phyloP scores from a whole-genome alignment of 1,140 invertebrate genomes.

The Heliconius hewitsoni region DNA sequence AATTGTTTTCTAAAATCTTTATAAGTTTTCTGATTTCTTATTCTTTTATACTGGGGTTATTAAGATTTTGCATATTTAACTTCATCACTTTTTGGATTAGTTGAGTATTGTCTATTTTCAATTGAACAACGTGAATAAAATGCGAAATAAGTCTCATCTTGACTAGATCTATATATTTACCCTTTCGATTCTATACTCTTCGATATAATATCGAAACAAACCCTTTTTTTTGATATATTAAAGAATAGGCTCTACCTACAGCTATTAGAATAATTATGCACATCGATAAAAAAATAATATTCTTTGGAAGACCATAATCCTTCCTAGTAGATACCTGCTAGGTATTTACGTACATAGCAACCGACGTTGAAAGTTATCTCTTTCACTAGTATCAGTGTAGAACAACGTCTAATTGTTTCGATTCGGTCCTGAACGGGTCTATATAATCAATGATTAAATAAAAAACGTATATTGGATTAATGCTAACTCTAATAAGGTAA shows the following conservation, averaged over 20 bases:
- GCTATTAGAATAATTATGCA: neutral
- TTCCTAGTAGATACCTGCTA: neutral
- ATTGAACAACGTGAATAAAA: neutral
- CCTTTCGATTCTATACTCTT: too few relatives aligned
- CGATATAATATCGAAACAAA: too few relatives aligned
- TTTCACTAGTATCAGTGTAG: neutral
- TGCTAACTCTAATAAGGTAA: conserved; percentile 15
- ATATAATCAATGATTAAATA: neutral
- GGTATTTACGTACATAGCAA: neutral
- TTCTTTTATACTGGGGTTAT: neutral
- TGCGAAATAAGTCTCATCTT: neutral
- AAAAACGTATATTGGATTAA: conserved; percentile 1
- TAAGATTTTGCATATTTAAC: neutral
- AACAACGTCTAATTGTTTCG: neutral
- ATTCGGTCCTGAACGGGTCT: neutral
- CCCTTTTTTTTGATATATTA: neutral
- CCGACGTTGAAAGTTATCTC: neutral
- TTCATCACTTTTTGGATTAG: too few relatives aligned
- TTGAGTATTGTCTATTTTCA: neutral
- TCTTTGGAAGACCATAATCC: neutral
- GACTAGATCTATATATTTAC: too few relatives aligned
- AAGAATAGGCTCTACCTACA: neutral
- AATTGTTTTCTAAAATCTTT: neutral
- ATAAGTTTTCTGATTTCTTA: too few relatives aligned
- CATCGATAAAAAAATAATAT: neutral